phyloP scores from a whole-genome alignment of 2,888 invertebrate species.

The Patella caerulea region DNA sequence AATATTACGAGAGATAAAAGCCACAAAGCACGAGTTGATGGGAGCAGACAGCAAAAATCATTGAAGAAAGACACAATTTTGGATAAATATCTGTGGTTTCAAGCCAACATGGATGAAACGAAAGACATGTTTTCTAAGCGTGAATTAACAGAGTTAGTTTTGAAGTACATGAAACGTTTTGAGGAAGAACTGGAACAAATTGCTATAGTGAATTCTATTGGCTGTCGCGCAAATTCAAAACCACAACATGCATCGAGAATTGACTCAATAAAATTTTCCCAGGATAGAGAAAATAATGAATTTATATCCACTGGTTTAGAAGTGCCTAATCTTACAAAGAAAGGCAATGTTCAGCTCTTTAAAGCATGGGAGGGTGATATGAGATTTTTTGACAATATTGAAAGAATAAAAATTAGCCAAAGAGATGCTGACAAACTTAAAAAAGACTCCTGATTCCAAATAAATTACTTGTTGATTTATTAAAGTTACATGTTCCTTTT shows the following conservation, averaged over 20 bases:
- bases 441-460: too few species aligned
- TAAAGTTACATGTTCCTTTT: too few species aligned
- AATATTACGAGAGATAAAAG: slow-evolving; percentile 81
- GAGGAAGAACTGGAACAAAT: slow-evolving; percentile 87
- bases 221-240: slow-evolving; percentile 77
- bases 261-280: slow-evolving; percentile 83
- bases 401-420: slow-evolving; percentile 46
- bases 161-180: slow-evolving; percentile 77
- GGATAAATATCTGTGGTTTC: slow-evolving; percentile 86
- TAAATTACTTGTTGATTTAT: too few species aligned
- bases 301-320: slow-evolving; percentile 86
- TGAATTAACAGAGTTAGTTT: slow-evolving; percentile 72
- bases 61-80: slow-evolving; percentile 70
- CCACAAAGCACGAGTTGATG: slow-evolving; percentile 73
- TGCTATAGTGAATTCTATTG: slow-evolving; percentile 82
- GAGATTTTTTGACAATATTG: slow-evolving; percentile 56
- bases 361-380: slow-evolving; percentile 65
- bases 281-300: slow-evolving; percentile 82
- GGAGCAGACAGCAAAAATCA: slow-evolving; percentile 40
- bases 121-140: slow-evolving; percentile 76
- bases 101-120: slow-evolving; percentile 73
- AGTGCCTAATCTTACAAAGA: slow-evolving; percentile 80
- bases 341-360: slow-evolving; percentile 76
- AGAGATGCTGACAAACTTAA: slow-evolving; percentile 43
- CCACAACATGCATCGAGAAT: slow-evolving; percentile 86